Percentiles rank a stretch among this genome's conserved stretches.
phyloP scores from a whole-genome alignment of 1,140 invertebrate genomes.

The Drosophila orosa region DNA sequence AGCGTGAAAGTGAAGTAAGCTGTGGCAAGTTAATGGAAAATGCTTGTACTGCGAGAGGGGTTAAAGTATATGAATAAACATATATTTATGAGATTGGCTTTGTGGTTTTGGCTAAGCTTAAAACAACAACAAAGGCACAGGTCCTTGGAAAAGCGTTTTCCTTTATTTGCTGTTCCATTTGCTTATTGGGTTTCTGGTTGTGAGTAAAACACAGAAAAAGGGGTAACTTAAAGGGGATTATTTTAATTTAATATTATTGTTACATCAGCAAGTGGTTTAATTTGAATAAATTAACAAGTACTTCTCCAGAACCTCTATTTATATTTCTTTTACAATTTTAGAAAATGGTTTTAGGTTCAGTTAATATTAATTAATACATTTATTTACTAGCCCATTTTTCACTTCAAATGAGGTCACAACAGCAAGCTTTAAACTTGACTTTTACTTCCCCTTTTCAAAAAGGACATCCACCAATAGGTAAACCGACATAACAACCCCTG shows the following conservation, averaged over 20 bases:
- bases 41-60: constrained; percentile 1
- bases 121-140: constrained; percentile 12
- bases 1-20: constrained; percentile 57
- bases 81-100: constrained; percentile 26
- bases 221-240: neutral
- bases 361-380: neutral
- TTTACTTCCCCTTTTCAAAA: neutral
- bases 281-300: neutral
- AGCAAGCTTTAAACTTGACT: neutral
- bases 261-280: neutral
- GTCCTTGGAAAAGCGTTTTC: constrained; percentile 7
- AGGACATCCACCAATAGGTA: neutral
- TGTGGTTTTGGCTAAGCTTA: constrained; percentile 13
- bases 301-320: no score
- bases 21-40: constrained; percentile 49
- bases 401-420: neutral
- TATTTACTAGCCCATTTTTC: neutral
- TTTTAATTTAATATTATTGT: neutral
- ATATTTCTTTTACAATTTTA: no score
- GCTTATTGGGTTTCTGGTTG: constrained; percentile 1
- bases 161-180: constrained; percentile 13
- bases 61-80: constrained; percentile 24
- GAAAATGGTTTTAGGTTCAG: neutral
- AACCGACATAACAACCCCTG: constrained; percentile 22
- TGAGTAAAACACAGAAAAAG: neutral